Conservation (phyloP, 2,797 vertebrate genomes). For the Sylvilagus floridanus region DNA sequence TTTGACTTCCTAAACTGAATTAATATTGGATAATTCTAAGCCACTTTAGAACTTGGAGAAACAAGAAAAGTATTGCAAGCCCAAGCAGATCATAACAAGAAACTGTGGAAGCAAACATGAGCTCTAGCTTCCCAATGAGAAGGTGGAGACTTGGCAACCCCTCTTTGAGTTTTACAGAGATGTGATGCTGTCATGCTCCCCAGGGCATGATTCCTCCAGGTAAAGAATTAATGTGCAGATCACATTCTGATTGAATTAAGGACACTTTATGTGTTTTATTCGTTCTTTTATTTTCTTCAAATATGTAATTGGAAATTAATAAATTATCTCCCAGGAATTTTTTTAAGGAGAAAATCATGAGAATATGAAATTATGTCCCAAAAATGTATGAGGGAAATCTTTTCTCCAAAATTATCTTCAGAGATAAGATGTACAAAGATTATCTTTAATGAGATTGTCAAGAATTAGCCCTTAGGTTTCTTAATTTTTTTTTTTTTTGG, state of each 20-base stretch:
- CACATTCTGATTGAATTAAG: neutral
- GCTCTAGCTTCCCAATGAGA: neutral
- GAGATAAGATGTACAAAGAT: neutral
- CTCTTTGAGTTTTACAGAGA: neutral
- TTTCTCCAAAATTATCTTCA: conserved; percentile 8
- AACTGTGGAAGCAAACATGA: neutral
- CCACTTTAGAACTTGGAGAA: conserved; percentile 9
- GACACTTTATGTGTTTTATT: conserved; percentile 35
- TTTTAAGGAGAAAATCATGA: conserved; percentile 4
- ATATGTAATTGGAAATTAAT: conserved; percentile 20
- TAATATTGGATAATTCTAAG: conserved; percentile 9
- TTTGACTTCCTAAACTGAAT: conserved; percentile 21
- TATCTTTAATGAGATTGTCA: conserved; percentile 5
- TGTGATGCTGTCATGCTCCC: rapidly evolving
- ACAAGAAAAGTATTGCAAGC: neutral
- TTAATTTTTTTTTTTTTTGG: neutral
- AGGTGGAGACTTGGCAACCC: neutral
- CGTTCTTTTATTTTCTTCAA: conserved; percentile 48
- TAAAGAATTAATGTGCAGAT: neutral
- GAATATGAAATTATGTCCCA: neutral
- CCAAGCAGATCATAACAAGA: neutral
- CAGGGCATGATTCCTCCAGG: neutral
- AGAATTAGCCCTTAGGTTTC: neutral
- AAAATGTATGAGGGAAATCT: conserved; percentile 36
- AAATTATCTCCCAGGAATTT: neutral